phyloP scores from a whole-genome alignment of 2,888 invertebrate species.

The Hemicrepidius hirtus region DNA sequence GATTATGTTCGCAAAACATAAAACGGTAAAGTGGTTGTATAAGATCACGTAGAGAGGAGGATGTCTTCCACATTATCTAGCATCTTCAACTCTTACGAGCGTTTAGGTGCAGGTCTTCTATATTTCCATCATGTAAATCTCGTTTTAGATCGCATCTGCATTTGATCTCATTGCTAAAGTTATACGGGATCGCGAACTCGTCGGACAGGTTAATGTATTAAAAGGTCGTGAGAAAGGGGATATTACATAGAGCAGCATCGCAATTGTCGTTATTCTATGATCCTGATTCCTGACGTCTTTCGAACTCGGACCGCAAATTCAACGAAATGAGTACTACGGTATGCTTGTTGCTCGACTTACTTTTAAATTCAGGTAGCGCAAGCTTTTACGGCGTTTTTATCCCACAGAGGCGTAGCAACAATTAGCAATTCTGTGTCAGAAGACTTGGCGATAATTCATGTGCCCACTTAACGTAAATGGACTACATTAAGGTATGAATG shows the following conservation, averaged over 20 bases:
- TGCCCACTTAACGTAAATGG: slow-evolving; percentile 41
- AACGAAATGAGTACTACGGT: neutral
- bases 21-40: slow-evolving; percentile 16
- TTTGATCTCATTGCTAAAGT: slow-evolving; percentile 50
- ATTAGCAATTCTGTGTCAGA: slow-evolving; percentile 18
- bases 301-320: slow-evolving; percentile 1
- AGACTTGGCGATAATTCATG: slow-evolving; percentile 32
- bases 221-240: slow-evolving; percentile 52
- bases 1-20: slow-evolving; percentile 14
- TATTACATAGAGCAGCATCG: slow-evolving; percentile 24
- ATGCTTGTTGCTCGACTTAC: slow-evolving; percentile 1
- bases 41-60: slow-evolving; percentile 7
- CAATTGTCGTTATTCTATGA: slow-evolving; percentile 26
- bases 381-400: slow-evolving; percentile 7
- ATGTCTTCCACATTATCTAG: slow-evolving; percentile 32
- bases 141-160: slow-evolving; percentile 49
- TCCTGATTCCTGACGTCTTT: neutral
- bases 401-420: slow-evolving; percentile 9
- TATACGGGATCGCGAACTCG: slow-evolving; percentile 50
- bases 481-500: slow-evolving; percentile 37
- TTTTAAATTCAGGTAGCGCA: slow-evolving; percentile 4
- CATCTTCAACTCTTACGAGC: slow-evolving; percentile 33
- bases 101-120: slow-evolving; percentile 40
- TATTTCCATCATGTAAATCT: slow-evolving; percentile 46
- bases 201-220: slow-evolving; percentile 52